Base-by-base conservation (phyloP, 2,113 vertebrate species). In the Myotis yumanensis region DNA sequence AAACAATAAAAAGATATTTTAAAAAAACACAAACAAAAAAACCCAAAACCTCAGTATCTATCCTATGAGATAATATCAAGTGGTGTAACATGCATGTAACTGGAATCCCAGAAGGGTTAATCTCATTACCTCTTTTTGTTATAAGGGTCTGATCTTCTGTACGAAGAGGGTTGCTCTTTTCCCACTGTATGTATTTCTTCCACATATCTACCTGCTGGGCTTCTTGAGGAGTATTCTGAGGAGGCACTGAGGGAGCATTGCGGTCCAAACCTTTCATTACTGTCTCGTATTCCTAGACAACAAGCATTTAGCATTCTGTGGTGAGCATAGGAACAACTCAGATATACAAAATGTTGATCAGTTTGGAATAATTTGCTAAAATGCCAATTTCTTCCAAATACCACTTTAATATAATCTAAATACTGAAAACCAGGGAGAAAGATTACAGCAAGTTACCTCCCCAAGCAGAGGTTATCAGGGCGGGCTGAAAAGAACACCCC, bases 161-260 rank as follows among this genome's bases (percentile, higher is more conserved):
- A 5, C 99, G 99, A 11, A 99, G 97, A 0, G 99, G 99, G 97
- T 99, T 99, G 97, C 99, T 99, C 96, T 99, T 99, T 93, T 99
- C 99, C 99, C 99, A 99, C 97, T 99, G 99, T 97, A 99, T 99
- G 94, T 99, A 99, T 51, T 99, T 99, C 97, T 99, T 99, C 99
- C 99, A 99, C 99, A 99, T 99, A 93, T 99, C 99, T n/a, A 99
- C 99, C 95, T 99, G 99, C 98, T 99, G 99, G 15, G 99, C 99
- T 97, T 99, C 99, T 71, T 99, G 99, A 2, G 99, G 99, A 54
- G 99, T 99, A 96, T 99, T 99, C 86, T 99, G 99, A 0, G 99
- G 99, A 25, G 99, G 99, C 11, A 99, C 99, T 1, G 99, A 99
- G 7, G 99, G 99, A 25, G 99, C 99, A 1, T 99, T 99, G 96